phyloP scores from a whole-genome alignment of 2,797 vertebrate genomes.

The Leptatherina wallacei region DNA sequence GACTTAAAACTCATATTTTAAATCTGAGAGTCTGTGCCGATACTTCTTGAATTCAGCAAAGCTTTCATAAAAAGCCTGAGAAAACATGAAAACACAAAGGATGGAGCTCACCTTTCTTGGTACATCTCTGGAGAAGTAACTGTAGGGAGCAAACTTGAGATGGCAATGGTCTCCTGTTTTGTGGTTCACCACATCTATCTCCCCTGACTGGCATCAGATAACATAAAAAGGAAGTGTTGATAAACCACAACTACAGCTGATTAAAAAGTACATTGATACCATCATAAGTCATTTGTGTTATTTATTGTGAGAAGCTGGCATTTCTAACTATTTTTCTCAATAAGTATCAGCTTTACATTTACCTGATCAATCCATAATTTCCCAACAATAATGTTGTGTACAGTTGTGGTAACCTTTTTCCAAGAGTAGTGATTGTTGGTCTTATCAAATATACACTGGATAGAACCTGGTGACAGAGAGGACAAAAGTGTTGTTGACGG shows the following conservation, averaged over 20 bases:
- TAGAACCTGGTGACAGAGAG: conserved; percentile 84
- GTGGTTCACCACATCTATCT: conserved; percentile 95
- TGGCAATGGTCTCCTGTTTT: conserved; percentile 94
- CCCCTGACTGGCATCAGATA: conserved; percentile 86
- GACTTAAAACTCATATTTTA: background rate
- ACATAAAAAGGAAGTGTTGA: background rate
- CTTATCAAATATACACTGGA: conserved; percentile 94
- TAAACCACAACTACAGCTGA: background rate
- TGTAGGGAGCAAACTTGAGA: conserved; percentile 96
- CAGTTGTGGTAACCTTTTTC: conserved; percentile 97
- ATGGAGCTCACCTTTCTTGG: conserved; percentile 88
- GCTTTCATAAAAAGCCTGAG: background rate
- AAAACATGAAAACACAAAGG: background rate
- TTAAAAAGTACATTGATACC: background rate
- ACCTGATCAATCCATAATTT: conserved; percentile 99
- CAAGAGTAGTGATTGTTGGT: conserved; percentile 94
- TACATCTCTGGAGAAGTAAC: conserved; percentile 96
- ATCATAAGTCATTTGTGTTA: background rate
- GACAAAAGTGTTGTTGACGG: background rate
- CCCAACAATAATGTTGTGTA: conserved; percentile 98
- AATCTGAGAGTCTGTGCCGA: background rate
- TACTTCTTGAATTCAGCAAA: background rate
- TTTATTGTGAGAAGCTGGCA: background rate
- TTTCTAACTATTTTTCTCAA: background rate
- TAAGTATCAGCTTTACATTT: conserved; percentile 18